Percentiles rank a stretch among this genome's conserved stretches.
Evolutionary conservation across 2,113 vertebrate species (phyloP).

Genomic region (Nannobrachium achirus): DNA sequence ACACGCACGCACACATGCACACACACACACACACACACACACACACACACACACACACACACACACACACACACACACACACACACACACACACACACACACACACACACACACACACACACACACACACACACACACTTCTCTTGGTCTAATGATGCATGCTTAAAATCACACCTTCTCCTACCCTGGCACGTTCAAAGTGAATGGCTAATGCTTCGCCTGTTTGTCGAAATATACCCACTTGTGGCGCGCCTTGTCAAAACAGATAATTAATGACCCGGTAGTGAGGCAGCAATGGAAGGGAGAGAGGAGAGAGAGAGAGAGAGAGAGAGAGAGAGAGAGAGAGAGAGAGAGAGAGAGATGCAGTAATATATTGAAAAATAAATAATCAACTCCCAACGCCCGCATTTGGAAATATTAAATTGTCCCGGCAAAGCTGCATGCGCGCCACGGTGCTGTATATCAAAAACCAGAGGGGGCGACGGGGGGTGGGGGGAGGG

Average conservation of each 20-base stretch:
- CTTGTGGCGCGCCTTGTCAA: slow-evolving; percentile 44
- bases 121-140: not conserved
- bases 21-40: too few species aligned
- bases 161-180: slow-evolving; percentile 32
- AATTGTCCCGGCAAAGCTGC: slow-evolving; percentile 55
- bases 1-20: too few species aligned
- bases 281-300: slow-evolving; percentile 7
- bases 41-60: too few species aligned
- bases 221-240: slow-evolving; percentile 34
- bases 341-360: not conserved
- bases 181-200: slow-evolving; percentile 38
- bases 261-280: slow-evolving; percentile 51
- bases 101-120: too few species aligned
- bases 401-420: slow-evolving; percentile 59
- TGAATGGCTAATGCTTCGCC: slow-evolving; percentile 49
- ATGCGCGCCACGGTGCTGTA: slow-evolving; percentile 38
- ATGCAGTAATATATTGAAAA: slow-evolving; percentile 48
- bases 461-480: slow-evolving; percentile 35
- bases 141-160: slow-evolving; percentile 30
- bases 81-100: too few species aligned
- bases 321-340: too few species aligned
- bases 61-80: too few species aligned
- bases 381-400: slow-evolving; percentile 60
- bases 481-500: not conserved
- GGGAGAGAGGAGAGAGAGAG: too few species aligned